Evolutionary conservation across 2,888 invertebrate species (phyloP).

Genomic region (Stenoptilia bipunctidactyla): DNA sequence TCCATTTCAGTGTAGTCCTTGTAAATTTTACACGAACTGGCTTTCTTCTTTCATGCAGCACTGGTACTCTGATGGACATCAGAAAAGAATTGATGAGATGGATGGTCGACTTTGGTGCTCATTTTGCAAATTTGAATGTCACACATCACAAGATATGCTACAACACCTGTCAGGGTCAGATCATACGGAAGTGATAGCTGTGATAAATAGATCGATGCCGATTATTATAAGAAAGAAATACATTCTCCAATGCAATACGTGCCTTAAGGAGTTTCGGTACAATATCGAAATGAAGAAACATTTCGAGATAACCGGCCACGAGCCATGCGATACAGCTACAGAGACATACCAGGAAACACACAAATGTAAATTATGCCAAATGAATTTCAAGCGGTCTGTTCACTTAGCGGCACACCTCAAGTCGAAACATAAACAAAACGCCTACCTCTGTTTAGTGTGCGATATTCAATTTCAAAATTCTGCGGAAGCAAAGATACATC

Average conservation of each 20-base stretch:
- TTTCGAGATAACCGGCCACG: slow-evolving; percentile 61
- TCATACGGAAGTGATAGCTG: slow-evolving; percentile 80
- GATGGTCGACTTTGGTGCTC: slow-evolving; percentile 79
- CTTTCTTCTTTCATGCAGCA: slow-evolving; percentile 78
- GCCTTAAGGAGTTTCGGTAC: slow-evolving; percentile 77
- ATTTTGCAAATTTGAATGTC: slow-evolving; percentile 79
- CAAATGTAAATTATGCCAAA: slow-evolving; percentile 72
- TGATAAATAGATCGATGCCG: slow-evolving; percentile 85
- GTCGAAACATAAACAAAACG: slow-evolving; percentile 68
- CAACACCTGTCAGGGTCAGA: slow-evolving; percentile 75
- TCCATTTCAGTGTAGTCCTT: slow-evolving; percentile 88
- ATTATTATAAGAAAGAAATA: slow-evolving; percentile 79
- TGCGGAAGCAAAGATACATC: slow-evolving; percentile 75
- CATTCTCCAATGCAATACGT: slow-evolving; percentile 75
- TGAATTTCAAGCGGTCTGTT: slow-evolving; percentile 71
- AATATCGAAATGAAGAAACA: slow-evolving; percentile 81
- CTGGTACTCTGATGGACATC: slow-evolving; percentile 78
- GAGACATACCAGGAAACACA: slow-evolving; percentile 76
- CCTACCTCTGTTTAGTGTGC: slow-evolving; percentile 79
- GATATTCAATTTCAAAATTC: slow-evolving; percentile 72
- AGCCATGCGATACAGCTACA: slow-evolving; percentile 63
- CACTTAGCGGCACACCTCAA: slow-evolving; percentile 78
- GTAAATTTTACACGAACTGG: slow-evolving; percentile 88
- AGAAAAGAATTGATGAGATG: slow-evolving; percentile 51
- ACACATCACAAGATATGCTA: slow-evolving; percentile 75